These are phyloP conservation scores for Molossus molossus DNA, from an alignment of 2,797 vertebrate genomes.

Conservation along the genomic window DNA sequence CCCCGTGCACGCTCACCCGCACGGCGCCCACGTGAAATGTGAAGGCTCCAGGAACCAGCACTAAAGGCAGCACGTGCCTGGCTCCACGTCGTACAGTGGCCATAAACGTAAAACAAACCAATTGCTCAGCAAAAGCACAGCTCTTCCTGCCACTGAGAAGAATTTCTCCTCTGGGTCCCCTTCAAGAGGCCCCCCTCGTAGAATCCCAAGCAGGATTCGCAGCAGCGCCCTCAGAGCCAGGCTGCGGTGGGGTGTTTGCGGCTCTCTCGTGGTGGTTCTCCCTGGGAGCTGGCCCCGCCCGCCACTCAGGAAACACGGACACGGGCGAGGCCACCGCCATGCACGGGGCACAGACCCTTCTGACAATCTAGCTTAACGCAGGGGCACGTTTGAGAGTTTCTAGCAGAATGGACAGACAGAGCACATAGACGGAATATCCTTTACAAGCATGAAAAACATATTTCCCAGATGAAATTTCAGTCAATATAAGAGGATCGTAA, in stretches of 20 bases:
- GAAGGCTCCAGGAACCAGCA: background rate
- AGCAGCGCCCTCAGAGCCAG: background rate
- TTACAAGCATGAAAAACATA: background rate
- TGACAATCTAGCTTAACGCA: background rate
- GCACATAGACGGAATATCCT: background rate
- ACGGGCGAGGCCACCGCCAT: background rate
- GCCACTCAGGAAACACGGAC: background rate
- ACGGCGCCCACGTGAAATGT: background rate
- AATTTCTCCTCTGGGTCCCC: slow-evolving; percentile 38
- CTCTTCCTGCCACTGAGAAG: slow-evolving; percentile 28
- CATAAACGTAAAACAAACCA: slow-evolving; percentile 9
- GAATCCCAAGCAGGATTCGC: background rate
- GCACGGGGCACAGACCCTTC: background rate
- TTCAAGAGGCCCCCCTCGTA: background rate
- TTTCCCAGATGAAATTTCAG: background rate
- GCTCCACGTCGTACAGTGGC: background rate
- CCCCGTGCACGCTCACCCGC: too few relatives aligned
- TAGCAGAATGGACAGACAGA: background rate
- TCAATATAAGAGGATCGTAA: background rate
- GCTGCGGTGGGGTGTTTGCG: background rate
- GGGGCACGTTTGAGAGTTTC: background rate
- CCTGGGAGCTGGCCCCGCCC: background rate
- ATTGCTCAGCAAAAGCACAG: slow-evolving; percentile 21
- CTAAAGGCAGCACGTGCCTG: background rate
- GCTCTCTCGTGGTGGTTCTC: background rate